phyloP scores from a whole-genome alignment of 2,113 vertebrate genomes.

The Himantopus leucocephalus region DNA sequence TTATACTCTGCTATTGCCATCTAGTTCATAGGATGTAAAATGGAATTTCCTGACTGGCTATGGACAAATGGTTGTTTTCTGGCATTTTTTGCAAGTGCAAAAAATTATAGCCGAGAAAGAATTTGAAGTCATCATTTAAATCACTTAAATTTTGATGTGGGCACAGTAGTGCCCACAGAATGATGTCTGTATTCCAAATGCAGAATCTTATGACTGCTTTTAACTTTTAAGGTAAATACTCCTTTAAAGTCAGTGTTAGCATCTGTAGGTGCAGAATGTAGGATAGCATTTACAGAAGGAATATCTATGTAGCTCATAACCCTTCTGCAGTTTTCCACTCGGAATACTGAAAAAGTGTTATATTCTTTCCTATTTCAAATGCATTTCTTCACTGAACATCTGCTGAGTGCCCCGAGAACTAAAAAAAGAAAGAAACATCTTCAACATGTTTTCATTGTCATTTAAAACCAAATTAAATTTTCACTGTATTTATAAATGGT shows the following conservation, averaged over 20 bases:
- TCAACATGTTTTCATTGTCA: background rate
- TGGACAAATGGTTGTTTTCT: background rate
- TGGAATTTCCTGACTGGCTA: background rate
- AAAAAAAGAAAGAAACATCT: background rate
- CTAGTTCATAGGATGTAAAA: background rate
- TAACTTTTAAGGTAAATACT: background rate
- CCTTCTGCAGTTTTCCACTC: background rate
- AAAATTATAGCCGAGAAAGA: background rate
- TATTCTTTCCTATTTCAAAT: background rate
- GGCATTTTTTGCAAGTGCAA: background rate
- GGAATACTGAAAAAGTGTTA: background rate
- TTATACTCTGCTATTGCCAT: background rate
- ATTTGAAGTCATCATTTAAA: background rate
- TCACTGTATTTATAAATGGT: background rate
- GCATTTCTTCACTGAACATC: background rate
- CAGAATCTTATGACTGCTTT: background rate
- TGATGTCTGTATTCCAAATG: background rate
- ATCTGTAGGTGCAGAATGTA: background rate
- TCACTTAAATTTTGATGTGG: background rate
- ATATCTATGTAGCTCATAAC: background rate
- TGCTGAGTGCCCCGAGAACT: background rate
- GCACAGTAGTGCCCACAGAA: background rate
- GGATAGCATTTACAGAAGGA: background rate
- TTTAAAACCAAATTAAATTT: conserved; percentile 7
- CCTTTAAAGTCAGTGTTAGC: background rate